These are phyloP conservation scores for Microtus montanus DNA, from an alignment of 2,113 vertebrate genomes.

Conservation along the genomic window DNA sequence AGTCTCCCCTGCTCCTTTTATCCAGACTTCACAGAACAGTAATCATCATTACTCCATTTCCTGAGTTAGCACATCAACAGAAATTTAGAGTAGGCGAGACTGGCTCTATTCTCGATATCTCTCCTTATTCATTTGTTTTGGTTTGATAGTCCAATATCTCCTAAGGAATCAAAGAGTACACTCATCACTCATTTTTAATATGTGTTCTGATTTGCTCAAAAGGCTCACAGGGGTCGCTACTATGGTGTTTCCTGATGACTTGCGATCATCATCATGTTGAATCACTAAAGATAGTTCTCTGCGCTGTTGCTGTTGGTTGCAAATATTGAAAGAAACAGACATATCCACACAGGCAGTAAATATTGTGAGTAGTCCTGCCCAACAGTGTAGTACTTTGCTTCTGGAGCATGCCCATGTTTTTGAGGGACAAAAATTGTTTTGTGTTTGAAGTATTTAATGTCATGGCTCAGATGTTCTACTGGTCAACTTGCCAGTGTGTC, in stretches of 20 bases:
- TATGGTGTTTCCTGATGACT: not conserved
- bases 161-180: not conserved
- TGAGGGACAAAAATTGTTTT: not conserved
- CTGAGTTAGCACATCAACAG: not conserved
- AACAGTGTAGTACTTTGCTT: not conserved
- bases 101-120: not conserved
- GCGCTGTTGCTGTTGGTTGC: not conserved
- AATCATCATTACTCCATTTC: not conserved
- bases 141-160: not conserved
- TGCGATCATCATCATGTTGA: not conserved
- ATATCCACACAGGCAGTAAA: not conserved
- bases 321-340: not conserved
- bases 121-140: not conserved
- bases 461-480: not conserved
- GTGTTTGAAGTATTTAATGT: not conserved
- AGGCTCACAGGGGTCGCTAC: not conserved
- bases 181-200: not conserved
- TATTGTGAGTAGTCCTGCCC: not conserved
- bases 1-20: not conserved
- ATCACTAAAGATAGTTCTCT: not conserved
- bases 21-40: not conserved
- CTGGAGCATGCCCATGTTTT: not conserved
- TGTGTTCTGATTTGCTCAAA: not conserved
- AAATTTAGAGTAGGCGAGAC: rapidly evolving
- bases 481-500: constrained; percentile 38